Evolutionary conservation across 2,113 vertebrate genomes (phyloP).

Genomic region (Polypterus senegalus): DNA sequence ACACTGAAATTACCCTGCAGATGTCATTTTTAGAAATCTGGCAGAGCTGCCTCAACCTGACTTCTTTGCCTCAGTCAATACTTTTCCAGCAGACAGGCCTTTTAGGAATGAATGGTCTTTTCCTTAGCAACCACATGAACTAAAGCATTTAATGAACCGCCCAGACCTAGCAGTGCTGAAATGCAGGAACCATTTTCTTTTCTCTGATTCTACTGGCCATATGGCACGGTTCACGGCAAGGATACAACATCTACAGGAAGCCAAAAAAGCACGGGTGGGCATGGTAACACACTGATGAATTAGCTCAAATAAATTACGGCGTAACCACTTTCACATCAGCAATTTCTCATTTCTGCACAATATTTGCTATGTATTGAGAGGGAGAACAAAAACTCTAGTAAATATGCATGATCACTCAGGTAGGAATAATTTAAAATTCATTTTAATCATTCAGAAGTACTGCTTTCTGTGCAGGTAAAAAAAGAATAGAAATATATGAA

Average conservation of each 20-base stretch:
- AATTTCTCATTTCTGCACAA: no score
- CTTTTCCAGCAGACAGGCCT: not conserved
- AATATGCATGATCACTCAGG: no score
- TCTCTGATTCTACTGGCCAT: not conserved
- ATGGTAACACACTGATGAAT: not conserved
- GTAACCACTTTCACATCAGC: no score
- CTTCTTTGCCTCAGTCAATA: slow-evolving; percentile 1
- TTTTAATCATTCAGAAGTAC: no score
- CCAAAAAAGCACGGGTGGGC: not conserved
- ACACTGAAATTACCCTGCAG: not conserved
- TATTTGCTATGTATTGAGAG: no score
- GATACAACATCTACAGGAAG: not conserved
- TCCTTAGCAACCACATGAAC: slow-evolving; percentile 5
- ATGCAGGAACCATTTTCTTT: slow-evolving; percentile 1
- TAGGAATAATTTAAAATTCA: no score
- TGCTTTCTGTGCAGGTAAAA: no score
- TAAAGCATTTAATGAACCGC: not conserved
- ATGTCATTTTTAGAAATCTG: not conserved
- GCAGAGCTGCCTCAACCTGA: not conserved
- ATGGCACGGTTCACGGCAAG: not conserved
- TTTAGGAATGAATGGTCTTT: not conserved
- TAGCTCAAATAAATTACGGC: no score
- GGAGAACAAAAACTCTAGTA: no score
- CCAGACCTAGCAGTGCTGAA: not conserved
- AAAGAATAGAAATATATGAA: no score